phyloP scores from a whole-genome alignment of 2,113 vertebrate species.

The Otus sunia region DNA sequence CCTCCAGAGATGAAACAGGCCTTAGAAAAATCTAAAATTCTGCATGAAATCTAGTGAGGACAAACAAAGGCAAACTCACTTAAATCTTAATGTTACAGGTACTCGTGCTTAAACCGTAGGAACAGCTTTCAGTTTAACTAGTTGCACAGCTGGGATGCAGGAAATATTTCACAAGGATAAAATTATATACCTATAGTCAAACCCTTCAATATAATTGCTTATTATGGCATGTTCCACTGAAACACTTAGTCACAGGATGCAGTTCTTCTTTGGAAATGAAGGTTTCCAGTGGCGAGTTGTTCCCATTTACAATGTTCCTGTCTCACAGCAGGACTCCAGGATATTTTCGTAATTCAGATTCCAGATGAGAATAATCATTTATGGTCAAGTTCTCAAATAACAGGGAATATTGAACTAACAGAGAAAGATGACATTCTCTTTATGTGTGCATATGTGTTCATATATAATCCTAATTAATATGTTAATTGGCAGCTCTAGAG shows the following conservation, averaged over 20 bases:
- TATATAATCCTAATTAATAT: neutral
- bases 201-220: neutral
- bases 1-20: neutral
- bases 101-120: neutral
- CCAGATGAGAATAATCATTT: neutral
- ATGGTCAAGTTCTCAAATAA: neutral
- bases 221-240: neutral
- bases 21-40: neutral
- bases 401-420: neutral
- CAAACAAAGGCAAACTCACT: neutral
- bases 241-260: neutral
- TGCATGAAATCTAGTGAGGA: neutral
- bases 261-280: neutral
- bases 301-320: slow-evolving; percentile 11
- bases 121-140: neutral
- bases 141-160: neutral
- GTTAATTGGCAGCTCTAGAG: neutral
- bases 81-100: neutral
- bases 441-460: neutral
- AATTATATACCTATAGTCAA: neutral
- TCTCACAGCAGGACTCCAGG: neutral
- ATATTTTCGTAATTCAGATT: neutral
- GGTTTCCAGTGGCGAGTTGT: slow-evolving; percentile 3
- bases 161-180: neutral
- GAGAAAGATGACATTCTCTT: neutral